Conservation (phyloP, 1,140 invertebrate genomes). For the Microvelia longipes region DNA sequence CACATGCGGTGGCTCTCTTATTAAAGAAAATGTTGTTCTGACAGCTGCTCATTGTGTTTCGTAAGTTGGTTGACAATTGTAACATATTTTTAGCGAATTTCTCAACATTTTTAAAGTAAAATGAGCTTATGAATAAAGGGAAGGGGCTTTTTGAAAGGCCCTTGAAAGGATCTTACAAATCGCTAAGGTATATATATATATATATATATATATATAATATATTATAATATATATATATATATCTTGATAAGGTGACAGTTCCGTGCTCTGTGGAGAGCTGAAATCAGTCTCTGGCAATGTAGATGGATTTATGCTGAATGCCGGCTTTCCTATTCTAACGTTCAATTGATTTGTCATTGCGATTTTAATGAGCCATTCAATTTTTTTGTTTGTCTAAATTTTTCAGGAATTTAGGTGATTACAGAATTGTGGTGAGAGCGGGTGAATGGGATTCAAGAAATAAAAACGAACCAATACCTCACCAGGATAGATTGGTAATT, state of each 20-base stretch:
- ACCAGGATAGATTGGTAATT: not conserved
- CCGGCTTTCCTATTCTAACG: not conserved
- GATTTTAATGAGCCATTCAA: not conserved
- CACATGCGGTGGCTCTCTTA: not conserved
- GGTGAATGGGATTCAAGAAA: not conserved
- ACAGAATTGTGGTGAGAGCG: not conserved
- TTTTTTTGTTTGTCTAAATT: too few species aligned
- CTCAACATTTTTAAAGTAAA: not conserved
- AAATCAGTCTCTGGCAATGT: not conserved
- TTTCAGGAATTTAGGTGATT: not conserved
- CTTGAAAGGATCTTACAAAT: not conserved
- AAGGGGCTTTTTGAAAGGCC: not conserved
- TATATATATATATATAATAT: not conserved
- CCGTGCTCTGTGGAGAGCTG: not conserved
- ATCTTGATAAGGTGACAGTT: too few species aligned
- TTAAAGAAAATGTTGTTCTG: not conserved
- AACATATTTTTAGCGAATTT: not conserved
- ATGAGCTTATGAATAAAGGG: not conserved
- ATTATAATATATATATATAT: not conserved
- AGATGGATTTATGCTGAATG: not conserved
- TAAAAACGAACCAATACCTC: not conserved
- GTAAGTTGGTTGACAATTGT: not conserved
- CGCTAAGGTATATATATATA: not conserved
- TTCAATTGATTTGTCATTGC: not conserved
- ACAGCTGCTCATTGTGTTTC: not conserved